Evolutionary conservation across 2,888 invertebrate genomes (phyloP).

Genomic region (Drosophila neotestacea): DNA sequence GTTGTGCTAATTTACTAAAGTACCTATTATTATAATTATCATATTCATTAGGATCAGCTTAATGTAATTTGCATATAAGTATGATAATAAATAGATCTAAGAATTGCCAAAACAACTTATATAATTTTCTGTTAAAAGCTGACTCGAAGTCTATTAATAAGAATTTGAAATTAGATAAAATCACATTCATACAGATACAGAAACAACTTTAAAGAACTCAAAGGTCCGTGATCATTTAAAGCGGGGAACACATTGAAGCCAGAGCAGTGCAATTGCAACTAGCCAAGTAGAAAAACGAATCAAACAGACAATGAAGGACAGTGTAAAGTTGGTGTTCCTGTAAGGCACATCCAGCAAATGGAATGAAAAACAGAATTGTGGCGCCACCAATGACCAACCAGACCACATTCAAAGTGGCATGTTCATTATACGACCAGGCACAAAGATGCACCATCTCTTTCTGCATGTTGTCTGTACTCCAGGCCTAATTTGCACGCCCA

Average conservation of each 20-base stretch:
- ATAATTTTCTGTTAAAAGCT: too few relatives aligned
- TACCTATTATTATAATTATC: too few relatives aligned
- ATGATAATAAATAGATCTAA: too few relatives aligned
- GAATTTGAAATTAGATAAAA: too few relatives aligned
- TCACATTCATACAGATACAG: too few relatives aligned
- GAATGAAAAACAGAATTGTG: conserved; percentile 25
- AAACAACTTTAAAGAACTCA: background rate
- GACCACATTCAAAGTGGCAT: conserved; percentile 41
- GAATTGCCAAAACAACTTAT: too few relatives aligned
- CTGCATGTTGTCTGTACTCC: conserved; percentile 13
- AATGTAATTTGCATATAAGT: too few relatives aligned
- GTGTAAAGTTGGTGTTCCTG: background rate
- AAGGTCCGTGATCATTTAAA: background rate
- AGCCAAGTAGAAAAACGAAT: conserved; percentile 27
- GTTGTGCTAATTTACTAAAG: background rate
- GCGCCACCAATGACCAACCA: conserved; percentile 27
- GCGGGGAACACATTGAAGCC: background rate
- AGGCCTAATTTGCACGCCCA: conserved; percentile 65
- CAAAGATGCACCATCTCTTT: conserved; percentile 5
- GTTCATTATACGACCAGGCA: conserved; percentile 56
- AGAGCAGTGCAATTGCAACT: conserved; percentile 10
- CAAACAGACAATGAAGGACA: conserved; percentile 16
- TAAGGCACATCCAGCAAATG: conserved; percentile 6
- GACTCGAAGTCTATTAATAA: too few relatives aligned
- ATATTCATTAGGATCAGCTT: too few relatives aligned